Evolutionary conservation across 2,113 vertebrate species (phyloP).

Genomic region (Chunga burmeisteri): DNA sequence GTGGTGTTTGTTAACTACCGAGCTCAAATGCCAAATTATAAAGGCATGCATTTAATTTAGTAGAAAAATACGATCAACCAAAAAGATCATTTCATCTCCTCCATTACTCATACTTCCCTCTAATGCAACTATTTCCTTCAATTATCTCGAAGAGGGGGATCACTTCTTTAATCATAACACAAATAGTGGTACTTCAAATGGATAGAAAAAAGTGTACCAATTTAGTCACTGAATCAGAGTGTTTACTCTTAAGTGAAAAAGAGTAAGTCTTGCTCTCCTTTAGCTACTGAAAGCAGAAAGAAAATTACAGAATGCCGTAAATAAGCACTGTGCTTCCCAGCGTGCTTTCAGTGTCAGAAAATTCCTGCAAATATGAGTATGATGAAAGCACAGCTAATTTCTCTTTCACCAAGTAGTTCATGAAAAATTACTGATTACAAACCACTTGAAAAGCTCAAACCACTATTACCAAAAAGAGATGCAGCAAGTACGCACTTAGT

Average conservation of each 20-base stretch:
- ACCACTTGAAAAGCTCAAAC: neutral
- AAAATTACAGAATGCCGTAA: neutral
- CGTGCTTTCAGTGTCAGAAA: neutral
- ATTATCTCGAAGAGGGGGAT: neutral
- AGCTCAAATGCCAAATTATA: neutral
- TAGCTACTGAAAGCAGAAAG: neutral
- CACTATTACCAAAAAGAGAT: neutral
- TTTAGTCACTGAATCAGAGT: neutral
- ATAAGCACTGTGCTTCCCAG: neutral
- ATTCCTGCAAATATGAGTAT: neutral
- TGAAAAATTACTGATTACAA: neutral
- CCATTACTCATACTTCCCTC: neutral
- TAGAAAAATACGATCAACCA: neutral
- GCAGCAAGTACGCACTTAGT: neutral
- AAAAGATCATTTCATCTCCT: neutral
- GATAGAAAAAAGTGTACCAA: neutral
- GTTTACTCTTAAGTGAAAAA: neutral
- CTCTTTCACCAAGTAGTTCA: neutral
- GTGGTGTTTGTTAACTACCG: neutral
- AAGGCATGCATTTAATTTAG: neutral
- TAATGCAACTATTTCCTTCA: neutral
- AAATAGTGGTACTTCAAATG: neutral
- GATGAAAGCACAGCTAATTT: neutral
- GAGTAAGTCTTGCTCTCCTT: neutral
- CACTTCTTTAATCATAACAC: neutral